phyloP scores from a whole-genome alignment of 2,797 vertebrate species.

The Taenioides sp. region DNA sequence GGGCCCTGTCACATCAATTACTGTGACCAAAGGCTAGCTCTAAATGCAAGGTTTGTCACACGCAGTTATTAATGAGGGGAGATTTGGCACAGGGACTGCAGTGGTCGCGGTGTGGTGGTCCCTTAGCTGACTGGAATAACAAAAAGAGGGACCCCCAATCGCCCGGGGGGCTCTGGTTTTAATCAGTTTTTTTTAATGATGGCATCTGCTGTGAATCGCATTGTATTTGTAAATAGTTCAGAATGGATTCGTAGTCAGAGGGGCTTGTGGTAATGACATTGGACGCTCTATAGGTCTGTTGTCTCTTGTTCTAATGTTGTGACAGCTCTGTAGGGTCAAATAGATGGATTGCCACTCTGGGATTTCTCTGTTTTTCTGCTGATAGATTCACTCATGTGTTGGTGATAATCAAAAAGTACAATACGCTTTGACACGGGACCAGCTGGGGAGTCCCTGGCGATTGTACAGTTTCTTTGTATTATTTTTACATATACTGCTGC shows the following conservation, averaged over 20 bases:
- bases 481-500: not conserved
- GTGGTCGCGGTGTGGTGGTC: constrained; percentile 66
- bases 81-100: constrained; percentile 55
- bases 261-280: constrained; percentile 43
- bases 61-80: constrained; percentile 73
- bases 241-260: constrained; percentile 65
- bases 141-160: constrained; percentile 73
- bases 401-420: constrained; percentile 23
- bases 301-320: constrained; percentile 61
- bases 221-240: constrained; percentile 68
- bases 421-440: constrained; percentile 12
- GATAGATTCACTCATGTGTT: constrained; percentile 22
- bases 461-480: not conserved
- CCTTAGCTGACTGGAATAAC: constrained; percentile 73
- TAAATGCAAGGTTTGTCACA: constrained; percentile 61
- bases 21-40: constrained; percentile 27
- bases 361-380: constrained; percentile 48
- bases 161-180: constrained; percentile 71
- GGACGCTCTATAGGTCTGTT: constrained; percentile 36
- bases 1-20: constrained; percentile 56
- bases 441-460: not conserved
- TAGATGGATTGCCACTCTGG: constrained; percentile 56
- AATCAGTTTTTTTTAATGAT: constrained; percentile 79
- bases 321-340: constrained; percentile 56
- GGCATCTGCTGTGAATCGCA: constrained; percentile 73